These are phyloP conservation scores for Caenorhabditis sp. DNA, from an alignment of 2,888 invertebrate species.

Conservation along the genomic window DNA sequence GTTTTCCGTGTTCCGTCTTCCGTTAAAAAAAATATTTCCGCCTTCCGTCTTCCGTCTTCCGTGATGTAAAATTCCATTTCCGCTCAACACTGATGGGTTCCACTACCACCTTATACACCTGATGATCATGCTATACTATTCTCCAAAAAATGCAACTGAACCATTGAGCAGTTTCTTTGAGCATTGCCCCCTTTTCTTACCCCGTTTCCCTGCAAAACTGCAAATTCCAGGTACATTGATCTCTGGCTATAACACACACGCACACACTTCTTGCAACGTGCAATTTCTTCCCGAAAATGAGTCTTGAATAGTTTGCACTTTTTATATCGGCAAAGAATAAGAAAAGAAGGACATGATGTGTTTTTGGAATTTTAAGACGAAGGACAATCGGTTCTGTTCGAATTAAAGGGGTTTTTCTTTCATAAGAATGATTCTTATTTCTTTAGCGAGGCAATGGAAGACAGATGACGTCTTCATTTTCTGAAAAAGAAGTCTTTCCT, in stretches of 20 bases:
- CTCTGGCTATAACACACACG: background rate
- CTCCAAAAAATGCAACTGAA: background rate
- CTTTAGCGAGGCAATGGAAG: no score
- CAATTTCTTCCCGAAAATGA: background rate
- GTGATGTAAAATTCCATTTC: no score
- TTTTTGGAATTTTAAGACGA: background rate
- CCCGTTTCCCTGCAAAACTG: background rate
- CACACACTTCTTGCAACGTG: no score
- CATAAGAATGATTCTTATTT: no score
- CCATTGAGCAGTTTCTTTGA: conserved; percentile 12
- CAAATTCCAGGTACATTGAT: conserved; percentile 3
- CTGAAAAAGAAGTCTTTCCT: no score
- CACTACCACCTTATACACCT: no score
- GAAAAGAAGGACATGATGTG: background rate
- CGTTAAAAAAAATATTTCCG: no score
- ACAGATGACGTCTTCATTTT: no score
- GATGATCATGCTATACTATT: background rate
- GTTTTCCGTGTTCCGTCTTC: no score
- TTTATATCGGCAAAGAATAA: background rate
- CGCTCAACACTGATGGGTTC: no score
- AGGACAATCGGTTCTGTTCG: background rate
- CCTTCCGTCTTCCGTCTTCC: no score
- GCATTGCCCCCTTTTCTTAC: background rate
- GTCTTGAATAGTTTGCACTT: conserved; percentile 10
- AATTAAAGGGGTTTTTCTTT: no score